Evolutionary conservation across 2,888 invertebrate species (phyloP).

Genomic region (Aleiodes testaceus): DNA sequence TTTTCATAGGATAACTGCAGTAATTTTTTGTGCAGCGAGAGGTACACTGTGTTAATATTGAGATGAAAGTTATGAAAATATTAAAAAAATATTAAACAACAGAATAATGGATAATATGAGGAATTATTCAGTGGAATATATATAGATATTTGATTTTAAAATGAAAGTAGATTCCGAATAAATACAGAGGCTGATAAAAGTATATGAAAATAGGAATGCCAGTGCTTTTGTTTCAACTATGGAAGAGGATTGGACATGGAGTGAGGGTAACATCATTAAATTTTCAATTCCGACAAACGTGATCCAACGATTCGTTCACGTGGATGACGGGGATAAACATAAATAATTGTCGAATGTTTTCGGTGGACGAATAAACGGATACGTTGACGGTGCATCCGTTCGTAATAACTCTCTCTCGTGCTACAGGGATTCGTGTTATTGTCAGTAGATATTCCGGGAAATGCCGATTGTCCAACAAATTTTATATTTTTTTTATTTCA

Average conservation of each 20-base stretch:
- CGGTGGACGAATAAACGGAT: slow-evolving; percentile 34
- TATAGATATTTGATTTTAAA: slow-evolving; percentile 1
- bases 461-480: slow-evolving; percentile 6
- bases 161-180: not conserved
- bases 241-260: slow-evolving; percentile 3
- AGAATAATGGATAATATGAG: not conserved
- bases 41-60: not conserved
- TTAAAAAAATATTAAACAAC: slow-evolving; percentile 9
- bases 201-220: slow-evolving; percentile 11
- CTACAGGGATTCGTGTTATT: slow-evolving; percentile 13
- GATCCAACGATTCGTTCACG: slow-evolving; percentile 29
- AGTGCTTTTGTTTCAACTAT: not conserved
- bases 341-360: slow-evolving; percentile 37
- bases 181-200: slow-evolving; percentile 7
- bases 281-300: slow-evolving; percentile 34
- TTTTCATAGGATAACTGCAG: slow-evolving; percentile 56
- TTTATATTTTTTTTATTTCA: not conserved
- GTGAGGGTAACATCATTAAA: slow-evolving; percentile 29
- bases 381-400: slow-evolving; percentile 38
- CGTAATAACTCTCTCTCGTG: slow-evolving; percentile 33
- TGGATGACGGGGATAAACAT: slow-evolving; percentile 38
- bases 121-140: not conserved
- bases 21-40: slow-evolving; percentile 26
- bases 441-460: slow-evolving; percentile 15
- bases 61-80: not conserved